Evolutionary conservation across 30 jellyfish, hydroid and myxozoan species (phyloP).

Genomic region (Pseudorhiza aurosa): DNA sequence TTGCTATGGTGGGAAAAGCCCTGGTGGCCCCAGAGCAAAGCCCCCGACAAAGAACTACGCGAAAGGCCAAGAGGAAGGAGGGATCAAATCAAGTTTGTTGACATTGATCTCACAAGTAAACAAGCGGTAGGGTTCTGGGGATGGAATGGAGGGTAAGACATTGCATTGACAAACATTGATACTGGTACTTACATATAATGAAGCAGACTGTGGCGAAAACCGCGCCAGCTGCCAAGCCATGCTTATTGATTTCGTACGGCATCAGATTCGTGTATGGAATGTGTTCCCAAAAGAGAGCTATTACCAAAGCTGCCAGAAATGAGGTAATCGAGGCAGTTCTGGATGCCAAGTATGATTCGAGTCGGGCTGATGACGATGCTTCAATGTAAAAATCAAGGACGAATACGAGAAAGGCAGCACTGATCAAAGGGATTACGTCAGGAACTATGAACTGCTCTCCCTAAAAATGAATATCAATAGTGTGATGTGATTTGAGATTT

Average conservation of each 20-base stretch:
- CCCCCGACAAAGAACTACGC: too few relatives aligned
- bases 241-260: constrained; percentile 57
- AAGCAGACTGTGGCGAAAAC: constrained; percentile 67
- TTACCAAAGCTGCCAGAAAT: constrained; percentile 62
- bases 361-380: constrained; percentile 52
- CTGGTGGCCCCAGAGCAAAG: too few relatives aligned
- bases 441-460: constrained; percentile 18
- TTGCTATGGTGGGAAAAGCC: too few relatives aligned
- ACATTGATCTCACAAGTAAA: too few relatives aligned
- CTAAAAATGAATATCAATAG: too few relatives aligned
- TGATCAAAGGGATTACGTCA: constrained; percentile 21
- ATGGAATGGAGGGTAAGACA: too few relatives aligned
- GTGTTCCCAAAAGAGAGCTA: constrained; percentile 74
- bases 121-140: too few relatives aligned
- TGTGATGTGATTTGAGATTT: too few relatives aligned
- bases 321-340: constrained; percentile 57
- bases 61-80: too few relatives aligned
- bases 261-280: constrained; percentile 38
- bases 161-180: too few relatives aligned
- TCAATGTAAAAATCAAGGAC: constrained; percentile 80
- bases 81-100: too few relatives aligned
- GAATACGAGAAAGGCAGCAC: constrained; percentile 49
- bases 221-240: constrained; percentile 81
- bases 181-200: constrained; percentile 56
- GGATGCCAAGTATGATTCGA: constrained; percentile 60